Evolutionary conservation across 2,797 vertebrate species (phyloP), one percentile per base, ranked within the genome.

Genomic region (Acanthopagrus latus): DNA sequence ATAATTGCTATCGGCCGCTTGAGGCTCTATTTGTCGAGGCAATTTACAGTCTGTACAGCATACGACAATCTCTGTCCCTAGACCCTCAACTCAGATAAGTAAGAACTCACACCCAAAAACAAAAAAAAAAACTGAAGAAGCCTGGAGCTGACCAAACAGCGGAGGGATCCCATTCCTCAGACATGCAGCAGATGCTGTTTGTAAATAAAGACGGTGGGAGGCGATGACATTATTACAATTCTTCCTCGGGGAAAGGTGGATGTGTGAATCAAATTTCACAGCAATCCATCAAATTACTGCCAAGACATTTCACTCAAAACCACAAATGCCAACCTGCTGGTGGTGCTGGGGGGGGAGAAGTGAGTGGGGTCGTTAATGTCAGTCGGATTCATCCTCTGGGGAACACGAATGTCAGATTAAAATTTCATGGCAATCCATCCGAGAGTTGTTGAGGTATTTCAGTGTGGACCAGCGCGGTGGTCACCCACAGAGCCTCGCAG

Each of bases 271-370:
- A 57, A 51, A 55, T 33, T 29, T 18, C 43, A 25, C 43, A 57
- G 20, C 44, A n/a, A 38, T 50, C 56, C 41, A 55, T 62, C 41
- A 54, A 38, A 59, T 38, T 41, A 51, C 20, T 55, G 57, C 9
- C 0, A 5, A 75, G 46, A 54, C 25, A 47, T 76, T 55, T 65
- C 6, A 48, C 43, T 62, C n/a, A 33, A 38, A 68, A 66, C 4
- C 11, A 23, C 14, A 66, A 57, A 75, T 58, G 29, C 59, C n/a
- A 38, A 13, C 55, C 46, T 51, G 44, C 46, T 29, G 47, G 23
- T 23, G 3, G 17, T 8, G 21, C 41, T 18, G 9, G 3, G 48
- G 27, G 27, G 27, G 20, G 18, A 65, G 59, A 47, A 12, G 54
- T 33, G 29, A 18, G 8, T 33, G 5, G 33, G 41, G 6, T 58